Base-by-base conservation (phyloP, 2,113 vertebrate genomes). In the Gymnocephalus cernua region DNA sequence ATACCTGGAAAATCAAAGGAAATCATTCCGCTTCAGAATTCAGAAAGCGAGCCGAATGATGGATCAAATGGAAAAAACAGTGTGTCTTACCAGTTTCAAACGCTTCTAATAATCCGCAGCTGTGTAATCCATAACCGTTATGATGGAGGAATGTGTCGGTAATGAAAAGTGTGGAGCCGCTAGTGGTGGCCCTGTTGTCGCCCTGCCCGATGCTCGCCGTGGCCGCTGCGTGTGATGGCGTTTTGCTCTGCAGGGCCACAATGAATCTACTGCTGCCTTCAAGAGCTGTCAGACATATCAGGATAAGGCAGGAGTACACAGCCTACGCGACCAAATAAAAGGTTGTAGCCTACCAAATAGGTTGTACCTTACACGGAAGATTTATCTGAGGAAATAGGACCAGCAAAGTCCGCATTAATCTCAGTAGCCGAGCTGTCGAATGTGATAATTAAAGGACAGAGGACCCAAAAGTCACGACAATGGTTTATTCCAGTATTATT, bases 201-300 rank as follows among this genome's bases (percentile, higher is more conserved):
- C 84, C 63, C 50, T 51, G 74, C 78, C 83, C 18, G 38, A 11
- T 44, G 82, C 80, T 80, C 74, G 74, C 44, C 61, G 83, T 70
- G 58, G 68, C 79, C 21, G 66, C 86, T 80, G 81, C 47, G 86
- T 84, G 89, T 88, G 94, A 95, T 91, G 94, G 91, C 93, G 93
- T 85, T 41, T 84, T 79, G 86, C 77, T 90, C 90, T 61, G 86
- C 88, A 85, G 87, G 84, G 88, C 89, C 90, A 91, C 89, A 79
- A 85, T 88, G 85, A 82, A 68, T 74, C 77, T 50, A 41, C 67
- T 65, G 89, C 3, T 76, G 88, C 88, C n/a, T 93, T 93, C 85
- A 89, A 0, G 71, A 2, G 27, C 80, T 10, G 38, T 66, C 5
- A 70, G 83, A 85, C 27, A 79, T 80, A 69, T 38, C 4, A 4